Base-by-base conservation (phyloP, 2,888 invertebrate species). In the Tachina lurida region DNA sequence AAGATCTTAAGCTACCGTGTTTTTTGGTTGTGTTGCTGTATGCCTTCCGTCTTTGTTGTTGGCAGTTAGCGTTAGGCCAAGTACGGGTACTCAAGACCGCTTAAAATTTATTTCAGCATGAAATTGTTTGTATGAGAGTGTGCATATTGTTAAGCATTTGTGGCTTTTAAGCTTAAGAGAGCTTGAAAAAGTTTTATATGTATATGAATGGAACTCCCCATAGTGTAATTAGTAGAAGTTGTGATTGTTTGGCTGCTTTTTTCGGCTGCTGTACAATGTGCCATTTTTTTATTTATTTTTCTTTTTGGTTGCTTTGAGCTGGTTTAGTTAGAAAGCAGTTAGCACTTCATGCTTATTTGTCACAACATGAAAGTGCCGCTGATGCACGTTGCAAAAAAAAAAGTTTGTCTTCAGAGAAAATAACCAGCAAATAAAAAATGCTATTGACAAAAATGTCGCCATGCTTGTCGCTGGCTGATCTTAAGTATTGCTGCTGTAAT, bases 191-290 rank as follows among this genome's bases (percentile, higher is more conserved):
- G 22, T 52, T 67, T 76, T 67, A 43, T 73, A 73, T 67, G 81
- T 68, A 31, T 31, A 0, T 31, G 5, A 31, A 67, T 43, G 74
- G 83, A 81, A 87, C 88, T 91, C 90, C 91, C 90, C 90, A 90
- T 89, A 90, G 90, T 90, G 90, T 91, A 90, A 91, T 91, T 90
- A 91, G 90, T 78, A 80, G 67, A 85, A 71, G 62, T 83, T 83
- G 79, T 86, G 70, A 83, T 86, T 79, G 83, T 84, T 83, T 80
- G 84, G 47, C 79, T 58, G 70, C 75, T 83, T 65, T 22, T 77
- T 84, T 84, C 22, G 76, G 71, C 68, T 63, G 76, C 74, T 76
- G 67, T 81, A 70, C 49, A 74, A 63, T 80, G 65, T 71, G 62
- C 54, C 49, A 83, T 41, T 73, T 84, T 77, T 67, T 67, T 56